phyloP scores from a whole-genome alignment of 2,113 vertebrate genomes.

The Muntiacus muntjak region DNA sequence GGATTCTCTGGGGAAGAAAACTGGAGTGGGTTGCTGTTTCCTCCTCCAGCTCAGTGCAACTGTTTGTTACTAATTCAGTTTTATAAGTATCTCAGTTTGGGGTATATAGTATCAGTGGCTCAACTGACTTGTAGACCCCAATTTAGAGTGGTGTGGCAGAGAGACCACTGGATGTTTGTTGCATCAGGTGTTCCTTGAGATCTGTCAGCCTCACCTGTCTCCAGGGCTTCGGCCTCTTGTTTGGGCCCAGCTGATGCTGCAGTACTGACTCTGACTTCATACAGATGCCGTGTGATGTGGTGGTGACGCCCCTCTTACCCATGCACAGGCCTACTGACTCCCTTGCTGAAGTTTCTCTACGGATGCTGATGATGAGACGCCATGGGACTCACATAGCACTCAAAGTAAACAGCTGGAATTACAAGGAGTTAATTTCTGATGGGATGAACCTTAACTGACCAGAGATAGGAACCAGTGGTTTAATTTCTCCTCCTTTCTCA shows the following conservation, averaged over 20 bases:
- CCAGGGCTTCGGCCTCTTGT: not conserved
- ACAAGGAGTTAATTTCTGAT: not conserved
- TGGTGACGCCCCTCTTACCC: too few relatives aligned
- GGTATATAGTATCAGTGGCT: not conserved
- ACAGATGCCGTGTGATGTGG: not conserved
- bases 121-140: not conserved
- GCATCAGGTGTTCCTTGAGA: not conserved
- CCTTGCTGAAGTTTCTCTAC: not conserved
- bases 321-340: not conserved
- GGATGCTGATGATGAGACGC: not conserved
- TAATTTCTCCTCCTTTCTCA: not conserved
- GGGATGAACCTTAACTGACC: not conserved
- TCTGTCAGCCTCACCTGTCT: not conserved
- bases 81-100: not conserved
- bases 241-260: not conserved
- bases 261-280: not conserved
- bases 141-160: not conserved
- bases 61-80: not conserved
- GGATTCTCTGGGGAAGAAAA: not conserved
- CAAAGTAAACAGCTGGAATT: not conserved
- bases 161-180: not conserved
- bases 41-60: not conserved
- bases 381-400: too few relatives aligned
- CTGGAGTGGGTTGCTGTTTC: not conserved
- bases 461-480: not conserved